A percentile compares a stretch with the other conserved stretches of the same genome.
Evolutionary conservation across 2,888 invertebrate genomes (phyloP).

Genomic region (Spodoptera picta): DNA sequence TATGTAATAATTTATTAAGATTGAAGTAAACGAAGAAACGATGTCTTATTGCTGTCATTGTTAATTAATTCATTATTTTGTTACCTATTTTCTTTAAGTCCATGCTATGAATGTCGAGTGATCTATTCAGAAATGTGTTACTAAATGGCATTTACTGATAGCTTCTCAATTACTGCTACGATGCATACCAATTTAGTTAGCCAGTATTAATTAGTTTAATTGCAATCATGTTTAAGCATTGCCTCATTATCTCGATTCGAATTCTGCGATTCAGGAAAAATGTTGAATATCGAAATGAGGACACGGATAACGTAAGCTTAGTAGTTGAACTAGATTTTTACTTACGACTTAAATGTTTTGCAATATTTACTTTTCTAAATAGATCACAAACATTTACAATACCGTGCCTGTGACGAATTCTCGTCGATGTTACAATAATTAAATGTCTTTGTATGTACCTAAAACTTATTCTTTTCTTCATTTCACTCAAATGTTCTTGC

Average conservation of each 20-base stretch:
- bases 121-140: constrained; percentile 46
- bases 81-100: constrained; percentile 41
- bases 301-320: not conserved
- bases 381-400: constrained; percentile 39
- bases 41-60: constrained; percentile 45
- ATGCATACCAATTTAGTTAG: constrained; percentile 39
- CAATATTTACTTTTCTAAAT: constrained; percentile 31
- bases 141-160: constrained; percentile 10
- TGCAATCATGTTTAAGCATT: constrained; percentile 33
- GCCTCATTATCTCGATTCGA: constrained; percentile 2
- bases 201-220: constrained; percentile 38
- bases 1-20: constrained; percentile 56
- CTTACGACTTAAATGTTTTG: not conserved
- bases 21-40: constrained; percentile 47
- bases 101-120: constrained; percentile 36
- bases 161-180: constrained; percentile 37
- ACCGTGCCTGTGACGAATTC: constrained; percentile 39
- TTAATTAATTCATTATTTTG: constrained; percentile 29
- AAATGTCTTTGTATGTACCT: constrained; percentile 25
- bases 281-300: not conserved
- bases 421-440: constrained; percentile 20
- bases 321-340: constrained; percentile 1
- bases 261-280: constrained; percentile 2
- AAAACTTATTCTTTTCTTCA: constrained; percentile 19
- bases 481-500: constrained; percentile 44